A percentile compares a stretch with the other conserved stretches of the same genome.
Conservation (phyloP, 2,797 vertebrate genomes). For the Denticeps clupeoides region DNA sequence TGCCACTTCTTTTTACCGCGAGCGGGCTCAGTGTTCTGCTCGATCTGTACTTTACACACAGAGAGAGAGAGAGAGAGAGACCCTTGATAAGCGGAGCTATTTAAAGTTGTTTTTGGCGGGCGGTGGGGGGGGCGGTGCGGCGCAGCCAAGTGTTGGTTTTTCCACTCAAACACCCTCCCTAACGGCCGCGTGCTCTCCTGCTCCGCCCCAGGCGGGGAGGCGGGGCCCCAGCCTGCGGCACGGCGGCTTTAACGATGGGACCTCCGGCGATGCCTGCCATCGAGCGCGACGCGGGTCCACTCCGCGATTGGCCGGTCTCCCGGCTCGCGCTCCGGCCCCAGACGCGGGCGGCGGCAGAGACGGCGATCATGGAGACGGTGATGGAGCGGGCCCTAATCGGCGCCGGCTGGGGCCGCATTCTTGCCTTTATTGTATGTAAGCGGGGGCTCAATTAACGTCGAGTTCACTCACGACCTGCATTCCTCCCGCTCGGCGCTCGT, state of each 20-base stretch:
- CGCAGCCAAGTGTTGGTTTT: no score
- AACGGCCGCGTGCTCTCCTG: no score
- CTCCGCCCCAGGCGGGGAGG: no score
- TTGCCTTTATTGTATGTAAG: constrained; percentile 25
- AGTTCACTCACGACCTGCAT: constrained; percentile 24
- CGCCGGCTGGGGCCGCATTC: constrained; percentile 5
- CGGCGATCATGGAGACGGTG: background rate
- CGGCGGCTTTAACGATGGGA: no score
- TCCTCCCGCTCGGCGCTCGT: constrained; percentile 38
- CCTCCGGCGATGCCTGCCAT: no score
- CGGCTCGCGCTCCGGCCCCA: background rate
- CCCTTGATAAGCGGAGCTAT: constrained; percentile 44
- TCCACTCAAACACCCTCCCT: no score
- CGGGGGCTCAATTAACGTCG: constrained; percentile 26
- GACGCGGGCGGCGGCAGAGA: background rate
- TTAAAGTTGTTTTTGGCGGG: constrained; percentile 43
- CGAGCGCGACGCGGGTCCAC: no score
- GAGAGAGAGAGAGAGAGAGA: constrained; percentile 4
- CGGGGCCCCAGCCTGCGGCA: no score
- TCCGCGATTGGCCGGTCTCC: no score
- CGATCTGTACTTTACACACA: constrained; percentile 13
- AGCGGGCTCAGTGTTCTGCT: constrained; percentile 4
- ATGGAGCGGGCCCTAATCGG: constrained; percentile 1
- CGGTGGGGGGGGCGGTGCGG: no score
- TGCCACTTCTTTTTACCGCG: constrained; percentile 8